Conservation (phyloP, 2,888 invertebrate genomes). For the Disparrhopalites patrizii region DNA sequence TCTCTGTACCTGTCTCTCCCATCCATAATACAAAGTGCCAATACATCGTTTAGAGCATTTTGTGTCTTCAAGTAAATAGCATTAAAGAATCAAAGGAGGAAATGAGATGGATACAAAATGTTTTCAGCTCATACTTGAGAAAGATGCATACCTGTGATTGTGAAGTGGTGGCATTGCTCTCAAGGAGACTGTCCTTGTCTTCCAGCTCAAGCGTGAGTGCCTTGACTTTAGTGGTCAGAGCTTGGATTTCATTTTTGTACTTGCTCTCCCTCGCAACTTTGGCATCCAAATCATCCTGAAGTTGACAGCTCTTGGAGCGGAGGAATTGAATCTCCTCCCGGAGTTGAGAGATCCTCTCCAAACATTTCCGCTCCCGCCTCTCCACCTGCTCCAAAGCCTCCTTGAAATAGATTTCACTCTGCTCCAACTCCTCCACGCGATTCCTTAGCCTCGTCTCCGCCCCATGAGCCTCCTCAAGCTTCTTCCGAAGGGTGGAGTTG, state of each 20-base stretch:
- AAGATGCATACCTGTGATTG: slow-evolving; percentile 23
- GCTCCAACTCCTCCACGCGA: slow-evolving; percentile 62
- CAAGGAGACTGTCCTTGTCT: slow-evolving; percentile 45
- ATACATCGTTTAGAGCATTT: no score
- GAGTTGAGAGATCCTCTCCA: slow-evolving; percentile 43
- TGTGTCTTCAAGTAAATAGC: no score
- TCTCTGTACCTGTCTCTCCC: no score
- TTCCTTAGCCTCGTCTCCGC: slow-evolving; percentile 60
- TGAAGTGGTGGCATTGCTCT: slow-evolving; percentile 28
- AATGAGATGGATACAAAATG: no score
- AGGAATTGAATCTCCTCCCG: slow-evolving; percentile 46
- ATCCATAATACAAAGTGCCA: no score
- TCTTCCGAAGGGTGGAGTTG: slow-evolving; percentile 33
- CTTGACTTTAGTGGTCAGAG: slow-evolving; percentile 39
- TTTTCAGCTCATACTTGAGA: no score
- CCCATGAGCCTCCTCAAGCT: slow-evolving; percentile 40
- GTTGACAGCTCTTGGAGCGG: slow-evolving; percentile 44
- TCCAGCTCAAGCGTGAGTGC: slow-evolving; percentile 39
- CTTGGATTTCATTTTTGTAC: slow-evolving; percentile 46
- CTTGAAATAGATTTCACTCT: slow-evolving; percentile 55
- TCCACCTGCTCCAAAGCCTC: slow-evolving; percentile 33
- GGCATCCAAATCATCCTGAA: slow-evolving; percentile 45
- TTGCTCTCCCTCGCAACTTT: slow-evolving; percentile 35
- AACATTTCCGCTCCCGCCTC: slow-evolving; percentile 39
- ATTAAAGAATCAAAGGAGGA: no score